Conservation (phyloP, 2,888 invertebrate species). For the Dione juno region DNA sequence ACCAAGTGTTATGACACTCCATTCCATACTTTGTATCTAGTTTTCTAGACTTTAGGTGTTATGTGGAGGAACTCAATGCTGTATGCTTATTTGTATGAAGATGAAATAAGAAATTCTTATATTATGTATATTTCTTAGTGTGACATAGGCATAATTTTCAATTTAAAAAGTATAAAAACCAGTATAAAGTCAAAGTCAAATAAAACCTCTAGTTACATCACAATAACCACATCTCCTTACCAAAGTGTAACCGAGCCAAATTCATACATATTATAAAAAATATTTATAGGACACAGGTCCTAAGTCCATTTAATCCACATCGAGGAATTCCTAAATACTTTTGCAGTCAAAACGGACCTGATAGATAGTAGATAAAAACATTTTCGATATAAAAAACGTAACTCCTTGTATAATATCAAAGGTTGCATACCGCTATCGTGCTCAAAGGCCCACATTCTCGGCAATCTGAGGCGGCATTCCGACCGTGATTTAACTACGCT, state of each 20-base stretch:
- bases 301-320: constrained; percentile 22
- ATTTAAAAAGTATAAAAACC: not conserved
- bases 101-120: too few relatives aligned
- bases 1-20: too few relatives aligned
- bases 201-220: not conserved
- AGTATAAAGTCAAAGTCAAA: not conserved
- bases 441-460: constrained; percentile 53
- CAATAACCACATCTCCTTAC: not conserved
- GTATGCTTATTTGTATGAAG: too few relatives aligned
- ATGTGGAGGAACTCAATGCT: too few relatives aligned
- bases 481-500: constrained; percentile 54
- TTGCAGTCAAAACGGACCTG: constrained; percentile 21
- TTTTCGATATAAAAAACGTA: constrained; percentile 48
- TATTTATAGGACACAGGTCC: not conserved
- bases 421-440: constrained; percentile 45
- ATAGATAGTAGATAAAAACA: constrained; percentile 27
- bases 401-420: constrained; percentile 50
- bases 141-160: too few relatives aligned
- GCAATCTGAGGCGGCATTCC: constrained; percentile 53
- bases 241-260: not conserved
- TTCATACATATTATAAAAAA: constrained; percentile 17
- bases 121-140: too few relatives aligned
- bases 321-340: constrained; percentile 31
- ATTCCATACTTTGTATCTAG: too few relatives aligned
- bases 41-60: too few relatives aligned